phyloP scores from a whole-genome alignment of 92 coral and sea anemone genomes.

The Bergia sp. region DNA sequence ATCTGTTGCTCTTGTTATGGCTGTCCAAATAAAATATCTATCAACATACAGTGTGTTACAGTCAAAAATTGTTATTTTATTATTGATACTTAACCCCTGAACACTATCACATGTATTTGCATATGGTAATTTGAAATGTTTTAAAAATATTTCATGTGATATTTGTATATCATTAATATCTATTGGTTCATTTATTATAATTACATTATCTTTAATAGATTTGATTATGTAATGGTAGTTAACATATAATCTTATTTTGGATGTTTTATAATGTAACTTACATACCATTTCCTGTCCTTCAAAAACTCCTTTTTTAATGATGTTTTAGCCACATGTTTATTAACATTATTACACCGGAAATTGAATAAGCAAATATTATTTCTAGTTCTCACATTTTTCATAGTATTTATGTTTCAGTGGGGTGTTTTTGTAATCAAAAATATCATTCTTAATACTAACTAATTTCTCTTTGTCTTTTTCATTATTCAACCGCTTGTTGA shows the following conservation, averaged over 20 bases:
- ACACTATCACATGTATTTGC: not conserved
- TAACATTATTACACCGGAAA: constrained; percentile 5
- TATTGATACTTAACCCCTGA: not conserved
- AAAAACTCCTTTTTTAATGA: not conserved
- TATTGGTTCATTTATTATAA: not conserved
- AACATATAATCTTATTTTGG: constrained; percentile 2
- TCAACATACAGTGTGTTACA: constrained; percentile 31
- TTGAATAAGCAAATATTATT: constrained; percentile 10
- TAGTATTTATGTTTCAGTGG: constrained; percentile 13
- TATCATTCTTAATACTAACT: constrained; percentile 5
- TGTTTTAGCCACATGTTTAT: not conserved
- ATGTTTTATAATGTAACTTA: constrained; percentile 30
- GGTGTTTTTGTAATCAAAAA: constrained; percentile 2
- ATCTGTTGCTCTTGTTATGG: constrained; percentile 28
- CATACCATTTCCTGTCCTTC: constrained; percentile 3
- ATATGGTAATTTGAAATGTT: constrained; percentile 40
- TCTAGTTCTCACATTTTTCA: not conserved
- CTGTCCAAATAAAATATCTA: constrained; percentile 34
- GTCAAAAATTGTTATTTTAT: constrained; percentile 4
- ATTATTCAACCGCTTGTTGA: constrained; percentile 19
- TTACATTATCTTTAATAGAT: not conserved
- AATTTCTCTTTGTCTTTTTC: not conserved
- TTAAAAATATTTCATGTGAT: not conserved
- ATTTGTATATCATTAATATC: not conserved
- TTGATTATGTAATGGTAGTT: constrained; percentile 24